Conservation (phyloP, 2,888 invertebrate genomes). For the Cerceris rybyensis region DNA sequence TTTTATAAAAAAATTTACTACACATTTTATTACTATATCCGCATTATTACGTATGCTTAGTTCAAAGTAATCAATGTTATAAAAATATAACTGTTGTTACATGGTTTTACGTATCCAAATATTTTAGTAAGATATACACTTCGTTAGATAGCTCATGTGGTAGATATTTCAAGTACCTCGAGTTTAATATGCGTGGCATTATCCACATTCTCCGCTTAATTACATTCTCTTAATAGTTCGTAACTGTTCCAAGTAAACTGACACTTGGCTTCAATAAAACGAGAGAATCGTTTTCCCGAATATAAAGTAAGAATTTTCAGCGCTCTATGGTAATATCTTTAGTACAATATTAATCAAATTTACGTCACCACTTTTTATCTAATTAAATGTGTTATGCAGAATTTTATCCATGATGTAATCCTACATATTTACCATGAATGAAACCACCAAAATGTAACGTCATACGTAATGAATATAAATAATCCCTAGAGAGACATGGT, state of each 20-base stretch:
- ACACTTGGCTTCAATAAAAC: conserved; percentile 25
- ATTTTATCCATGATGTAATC: too few relatives aligned
- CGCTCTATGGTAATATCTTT: too few relatives aligned
- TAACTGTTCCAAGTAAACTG: conserved; percentile 51
- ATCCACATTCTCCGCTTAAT: conserved; percentile 74
- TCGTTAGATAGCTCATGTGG: conserved; percentile 53
- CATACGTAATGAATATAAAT: conserved; percentile 1
- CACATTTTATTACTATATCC: too few relatives aligned
- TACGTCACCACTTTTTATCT: too few relatives aligned
- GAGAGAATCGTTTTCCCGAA: conserved; percentile 34
- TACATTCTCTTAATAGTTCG: conserved; percentile 73
- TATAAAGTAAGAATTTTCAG: too few relatives aligned
- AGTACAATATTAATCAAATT: too few relatives aligned
- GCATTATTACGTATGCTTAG: background rate
- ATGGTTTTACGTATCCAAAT: conserved; percentile 38
- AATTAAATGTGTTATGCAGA: too few relatives aligned
- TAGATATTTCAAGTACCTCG: conserved; percentile 63
- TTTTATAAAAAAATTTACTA: too few relatives aligned
- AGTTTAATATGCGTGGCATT: conserved; percentile 69
- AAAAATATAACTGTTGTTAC: background rate
- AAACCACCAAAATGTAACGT: background rate
- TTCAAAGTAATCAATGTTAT: background rate
- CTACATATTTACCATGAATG: background rate
- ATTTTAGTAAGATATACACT: conserved; percentile 56
- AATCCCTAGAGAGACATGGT: background rate